phyloP scores from a whole-genome alignment of 1,140 invertebrate species.

The Dendroctonus valens region DNA sequence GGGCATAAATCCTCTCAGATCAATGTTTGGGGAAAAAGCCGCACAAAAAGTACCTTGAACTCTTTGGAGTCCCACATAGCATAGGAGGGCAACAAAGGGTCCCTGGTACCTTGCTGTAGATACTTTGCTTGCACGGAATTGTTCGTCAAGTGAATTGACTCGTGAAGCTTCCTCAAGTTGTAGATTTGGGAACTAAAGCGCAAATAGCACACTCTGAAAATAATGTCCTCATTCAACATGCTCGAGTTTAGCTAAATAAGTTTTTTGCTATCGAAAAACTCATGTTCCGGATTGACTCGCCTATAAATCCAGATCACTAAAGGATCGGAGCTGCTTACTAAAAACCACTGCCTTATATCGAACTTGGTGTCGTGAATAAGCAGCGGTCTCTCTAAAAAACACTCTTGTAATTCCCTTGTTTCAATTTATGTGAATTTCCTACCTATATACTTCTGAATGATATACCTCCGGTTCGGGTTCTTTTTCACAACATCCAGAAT shows the following conservation, averaged over 20 bases:
- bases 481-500: conserved; percentile 65
- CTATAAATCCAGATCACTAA: conserved; percentile 88
- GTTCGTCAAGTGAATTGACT: conserved; percentile 89
- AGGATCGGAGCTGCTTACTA: conserved; percentile 79
- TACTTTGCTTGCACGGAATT: conserved; percentile 88
- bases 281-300: conserved; percentile 45
- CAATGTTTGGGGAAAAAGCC: no score
- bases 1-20: not conserved
- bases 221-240: conserved; percentile 1
- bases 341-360: conserved; percentile 87
- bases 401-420: conserved; percentile 13
- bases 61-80: conserved; percentile 86
- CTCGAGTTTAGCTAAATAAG: not conserved
- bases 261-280: not conserved
- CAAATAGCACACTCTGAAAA: conserved; percentile 73
- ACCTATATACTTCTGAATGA: conserved; percentile 94
- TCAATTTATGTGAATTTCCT: not conserved
- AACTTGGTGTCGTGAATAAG: conserved; percentile 88
- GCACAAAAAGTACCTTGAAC: conserved; percentile 57
- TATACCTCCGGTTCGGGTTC: conserved; percentile 68
- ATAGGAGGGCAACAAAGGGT: conserved; percentile 68
- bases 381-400: conserved; percentile 68
- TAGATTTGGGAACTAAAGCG: conserved; percentile 89
- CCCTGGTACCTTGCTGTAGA: conserved; percentile 59
- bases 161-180: conserved; percentile 77